Evolutionary conservation across 2,113 vertebrate genomes (phyloP), one percentile per base, ranked within the genome.

Genomic region (Xenopus laevis): DNA sequence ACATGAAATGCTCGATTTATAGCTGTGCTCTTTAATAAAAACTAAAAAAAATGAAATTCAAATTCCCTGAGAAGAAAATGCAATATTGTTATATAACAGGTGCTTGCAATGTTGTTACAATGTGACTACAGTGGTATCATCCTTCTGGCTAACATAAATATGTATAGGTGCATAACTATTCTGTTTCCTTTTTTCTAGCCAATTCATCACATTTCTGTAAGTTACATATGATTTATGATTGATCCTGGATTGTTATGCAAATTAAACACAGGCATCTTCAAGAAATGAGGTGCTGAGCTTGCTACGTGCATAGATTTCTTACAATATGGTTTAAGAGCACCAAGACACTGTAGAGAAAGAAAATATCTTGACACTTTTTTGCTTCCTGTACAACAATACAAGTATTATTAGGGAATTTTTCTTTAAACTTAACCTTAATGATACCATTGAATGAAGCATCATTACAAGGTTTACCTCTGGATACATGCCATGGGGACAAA

Each of bases 161-260:
- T 77, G 74, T 63, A 77, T 77, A 70, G 74, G 66, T 69, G 61
- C 67, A 70, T 52, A 69, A 69, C 67, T 70, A 55, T 83, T 84
- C 71, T 13, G 81, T 76, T 50, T 81, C 72, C 86, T 86, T 80
- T 81, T 70, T 81, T 86, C 88, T 82, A 83, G 59, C 73, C 71
- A 81, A 79, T 87, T 83, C 81, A 83, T 82, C 77, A 68, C 76
- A 69, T 77, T 85, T 86, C 81, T 84, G 82, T 81, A 57, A 27
- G 83, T 91, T 88, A 86, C 16, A 71, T 60, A 63, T 87, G 82
- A 90, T 89, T 89, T 90, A 90, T 83, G 81, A 75, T 74, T 80
- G 72, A 81, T 88, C 80, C 79, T 81, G 83, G 68, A 70, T 78
- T 87, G 79, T 83, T 82, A 84, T 87, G 84, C 80, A 85, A 88